Conservation (phyloP, 2,797 vertebrate genomes). For the Chanos chanos region DNA sequence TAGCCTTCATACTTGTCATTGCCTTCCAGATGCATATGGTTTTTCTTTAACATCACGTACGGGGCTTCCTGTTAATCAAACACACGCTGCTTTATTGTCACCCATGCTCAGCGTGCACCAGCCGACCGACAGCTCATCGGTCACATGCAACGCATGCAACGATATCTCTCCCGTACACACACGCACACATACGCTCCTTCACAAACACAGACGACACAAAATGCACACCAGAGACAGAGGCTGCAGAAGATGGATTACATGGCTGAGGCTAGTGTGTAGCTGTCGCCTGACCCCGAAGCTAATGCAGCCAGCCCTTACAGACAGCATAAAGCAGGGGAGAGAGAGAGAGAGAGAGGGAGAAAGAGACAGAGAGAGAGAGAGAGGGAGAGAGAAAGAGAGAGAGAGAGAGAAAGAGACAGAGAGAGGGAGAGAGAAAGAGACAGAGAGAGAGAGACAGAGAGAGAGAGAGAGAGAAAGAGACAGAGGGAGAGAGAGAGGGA, state of each 20-base stretch:
- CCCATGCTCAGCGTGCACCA: slow-evolving; percentile 47
- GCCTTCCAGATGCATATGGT: slow-evolving; percentile 96
- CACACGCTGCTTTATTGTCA: slow-evolving; percentile 76
- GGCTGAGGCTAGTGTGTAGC: slow-evolving; percentile 58
- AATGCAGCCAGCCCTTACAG: slow-evolving; percentile 50
- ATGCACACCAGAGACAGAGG: slow-evolving; percentile 43
- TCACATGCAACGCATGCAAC: slow-evolving; percentile 41
- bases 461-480: too few relatives aligned
- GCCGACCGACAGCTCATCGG: slow-evolving; percentile 28
- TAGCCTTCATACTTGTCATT: slow-evolving; percentile 99
- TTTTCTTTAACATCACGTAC: slow-evolving; percentile 99
- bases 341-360: background rate
- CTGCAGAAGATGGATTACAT: slow-evolving; percentile 37
- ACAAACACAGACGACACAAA: slow-evolving; percentile 6
- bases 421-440: too few relatives aligned
- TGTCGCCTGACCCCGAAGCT: slow-evolving; percentile 61
- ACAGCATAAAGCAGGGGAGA: background rate
- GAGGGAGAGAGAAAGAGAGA: too few relatives aligned
- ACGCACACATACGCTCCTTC: background rate
- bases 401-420: too few relatives aligned
- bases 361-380: slow-evolving; percentile 8
- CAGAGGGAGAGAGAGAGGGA: too few relatives aligned
- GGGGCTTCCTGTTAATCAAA: slow-evolving; percentile 97
- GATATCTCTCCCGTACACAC: slow-evolving; percentile 10
- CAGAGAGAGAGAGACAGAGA: too few relatives aligned